phyloP scores from a whole-genome alignment of 2,797 vertebrate genomes.

The Silurus aristotelis region DNA sequence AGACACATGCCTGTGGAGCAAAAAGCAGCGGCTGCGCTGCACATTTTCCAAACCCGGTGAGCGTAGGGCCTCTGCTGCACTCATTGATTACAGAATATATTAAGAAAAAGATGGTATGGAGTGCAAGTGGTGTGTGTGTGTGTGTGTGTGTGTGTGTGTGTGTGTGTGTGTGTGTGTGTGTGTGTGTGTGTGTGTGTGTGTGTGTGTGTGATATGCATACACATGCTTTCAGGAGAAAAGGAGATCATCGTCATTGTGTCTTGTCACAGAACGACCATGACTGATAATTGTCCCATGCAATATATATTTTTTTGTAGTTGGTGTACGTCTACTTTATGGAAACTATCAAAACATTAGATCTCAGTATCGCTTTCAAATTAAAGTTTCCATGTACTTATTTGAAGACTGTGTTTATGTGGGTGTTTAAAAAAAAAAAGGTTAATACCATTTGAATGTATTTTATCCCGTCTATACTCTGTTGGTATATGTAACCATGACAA shows the following conservation, averaged over 20 bases:
- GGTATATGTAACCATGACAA: neutral
- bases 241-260: neutral
- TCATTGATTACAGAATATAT: neutral
- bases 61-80: neutral
- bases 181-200: no score
- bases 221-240: no score
- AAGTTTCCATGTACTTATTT: neutral
- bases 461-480: neutral
- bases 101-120: neutral
- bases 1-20: slow-evolving; percentile 36
- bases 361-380: no score
- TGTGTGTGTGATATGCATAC: no score
- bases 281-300: neutral
- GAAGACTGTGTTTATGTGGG: neutral
- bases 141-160: no score
- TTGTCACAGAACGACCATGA: no score
- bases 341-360: no score
- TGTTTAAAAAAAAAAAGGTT: no score
- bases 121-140: neutral
- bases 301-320: neutral
- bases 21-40: slow-evolving; percentile 21
- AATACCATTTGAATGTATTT: neutral
- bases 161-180: no score
- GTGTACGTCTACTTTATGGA: neutral
- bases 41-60: slow-evolving; percentile 16